Conservation (phyloP, 2,113 vertebrate species). For the Aldabrachelys gigantea region DNA sequence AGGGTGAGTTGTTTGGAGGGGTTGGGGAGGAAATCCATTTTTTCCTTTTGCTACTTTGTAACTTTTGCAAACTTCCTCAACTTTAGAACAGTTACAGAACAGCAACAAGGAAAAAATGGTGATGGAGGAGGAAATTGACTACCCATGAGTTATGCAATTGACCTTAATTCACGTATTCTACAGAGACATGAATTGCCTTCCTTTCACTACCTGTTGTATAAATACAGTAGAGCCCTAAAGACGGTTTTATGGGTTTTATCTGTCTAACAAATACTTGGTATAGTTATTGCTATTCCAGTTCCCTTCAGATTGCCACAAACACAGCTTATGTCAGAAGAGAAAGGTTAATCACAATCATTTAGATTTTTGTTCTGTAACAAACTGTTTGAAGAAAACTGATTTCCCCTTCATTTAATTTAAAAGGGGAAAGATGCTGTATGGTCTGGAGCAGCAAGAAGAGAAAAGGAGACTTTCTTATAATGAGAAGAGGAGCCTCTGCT, state of each 20-base stretch:
- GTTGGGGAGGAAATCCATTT: not conserved
- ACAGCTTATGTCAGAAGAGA: constrained; percentile 25
- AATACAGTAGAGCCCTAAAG: not conserved
- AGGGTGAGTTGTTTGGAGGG: not conserved
- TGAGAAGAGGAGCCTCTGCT: not conserved
- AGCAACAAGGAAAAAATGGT: not conserved
- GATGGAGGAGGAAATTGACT: not conserved
- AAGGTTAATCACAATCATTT: constrained; percentile 1
- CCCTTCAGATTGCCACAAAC: constrained; percentile 54
- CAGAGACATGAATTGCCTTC: not conserved
- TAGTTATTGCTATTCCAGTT: constrained; percentile 33
- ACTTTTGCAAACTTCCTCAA: not conserved
- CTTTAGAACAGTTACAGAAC: not conserved
- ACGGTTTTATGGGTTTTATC: constrained; percentile 17
- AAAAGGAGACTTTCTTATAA: constrained; percentile 31
- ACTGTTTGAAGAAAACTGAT: not conserved
- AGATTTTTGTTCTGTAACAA: constrained; percentile 16
- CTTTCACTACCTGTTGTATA: not conserved
- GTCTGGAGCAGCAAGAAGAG: not conserved
- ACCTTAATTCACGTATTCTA: not conserved
- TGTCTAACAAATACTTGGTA: not conserved
- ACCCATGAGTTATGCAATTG: not conserved
- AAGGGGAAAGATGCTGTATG: not conserved
- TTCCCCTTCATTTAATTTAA: not conserved
- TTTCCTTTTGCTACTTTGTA: not conserved